Conservation (phyloP, 2,797 vertebrate genomes). For the Sebastes steindachneri region DNA sequence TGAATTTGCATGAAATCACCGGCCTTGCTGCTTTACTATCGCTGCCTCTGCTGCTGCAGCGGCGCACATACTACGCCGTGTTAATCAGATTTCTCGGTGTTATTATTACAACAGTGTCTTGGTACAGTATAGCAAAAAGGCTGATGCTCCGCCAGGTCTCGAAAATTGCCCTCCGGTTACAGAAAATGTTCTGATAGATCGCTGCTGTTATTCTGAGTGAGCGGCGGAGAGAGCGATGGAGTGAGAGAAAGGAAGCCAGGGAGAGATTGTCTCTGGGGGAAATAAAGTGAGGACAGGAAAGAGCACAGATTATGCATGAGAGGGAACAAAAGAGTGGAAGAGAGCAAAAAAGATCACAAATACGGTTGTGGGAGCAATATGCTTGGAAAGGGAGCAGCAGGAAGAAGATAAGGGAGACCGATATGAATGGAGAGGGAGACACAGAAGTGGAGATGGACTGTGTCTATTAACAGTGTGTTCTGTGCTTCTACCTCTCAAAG, state of each 20-base stretch:
- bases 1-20: constrained; percentile 56
- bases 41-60: neutral
- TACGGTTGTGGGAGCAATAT: constrained; percentile 53
- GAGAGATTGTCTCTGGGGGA: constrained; percentile 57
- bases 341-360: constrained; percentile 47
- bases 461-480: constrained; percentile 19
- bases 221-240: constrained; percentile 45
- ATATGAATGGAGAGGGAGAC: constrained; percentile 51
- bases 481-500: constrained; percentile 19
- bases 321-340: constrained; percentile 58
- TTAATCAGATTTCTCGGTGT: constrained; percentile 52
- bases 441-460: constrained; percentile 20
- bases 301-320: constrained; percentile 63
- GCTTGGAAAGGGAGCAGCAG: constrained; percentile 27
- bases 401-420: constrained; percentile 39
- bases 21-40: neutral
- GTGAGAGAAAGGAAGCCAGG: constrained; percentile 31
- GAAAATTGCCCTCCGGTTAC: constrained; percentile 63
- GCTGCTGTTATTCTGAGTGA: constrained; percentile 60
- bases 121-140: constrained; percentile 39
- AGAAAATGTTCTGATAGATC: constrained; percentile 65
- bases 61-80: neutral
- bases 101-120: constrained; percentile 41
- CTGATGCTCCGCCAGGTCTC: constrained; percentile 38
- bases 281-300: constrained; percentile 56